Percentiles rank a stretch among this genome's conserved stretches.
Evolutionary conservation across 2,113 vertebrate genomes (phyloP).

Genomic region (Bos indicus): DNA sequence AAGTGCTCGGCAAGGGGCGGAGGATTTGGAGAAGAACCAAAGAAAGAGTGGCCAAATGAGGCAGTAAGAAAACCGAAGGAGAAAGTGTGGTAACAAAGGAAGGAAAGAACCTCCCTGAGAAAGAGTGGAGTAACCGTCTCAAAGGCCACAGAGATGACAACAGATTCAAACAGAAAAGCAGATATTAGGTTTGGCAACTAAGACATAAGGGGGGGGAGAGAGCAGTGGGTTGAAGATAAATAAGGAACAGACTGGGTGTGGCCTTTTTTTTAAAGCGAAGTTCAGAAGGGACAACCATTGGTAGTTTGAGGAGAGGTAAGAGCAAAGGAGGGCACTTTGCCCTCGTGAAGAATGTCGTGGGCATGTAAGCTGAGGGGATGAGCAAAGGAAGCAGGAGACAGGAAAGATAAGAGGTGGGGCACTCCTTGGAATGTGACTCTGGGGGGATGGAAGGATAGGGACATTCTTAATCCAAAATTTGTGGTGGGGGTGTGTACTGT

Average conservation of each 20-base stretch:
- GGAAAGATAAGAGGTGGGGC: fast-evolving
- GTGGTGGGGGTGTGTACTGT: not conserved
- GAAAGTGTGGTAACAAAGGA: not conserved
- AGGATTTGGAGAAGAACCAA: no score
- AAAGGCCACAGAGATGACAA: not conserved
- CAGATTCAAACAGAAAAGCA: not conserved
- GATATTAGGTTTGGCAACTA: not conserved
- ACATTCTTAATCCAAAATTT: not conserved
- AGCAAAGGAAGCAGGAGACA: not conserved
- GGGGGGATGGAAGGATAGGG: no score
- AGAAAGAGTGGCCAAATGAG: not conserved
- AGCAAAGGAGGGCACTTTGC: not conserved
- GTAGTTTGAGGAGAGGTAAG: not conserved
- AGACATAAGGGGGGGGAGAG: not conserved
- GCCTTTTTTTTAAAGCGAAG: not conserved
- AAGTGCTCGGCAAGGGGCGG: fast-evolving
- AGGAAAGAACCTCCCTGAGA: no score
- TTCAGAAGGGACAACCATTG: not conserved
- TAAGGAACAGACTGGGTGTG: not conserved
- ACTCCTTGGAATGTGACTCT: no score
- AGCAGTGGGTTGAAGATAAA: fast-evolving
- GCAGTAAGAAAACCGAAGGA: fast-evolving
- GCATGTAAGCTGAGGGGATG: no score
- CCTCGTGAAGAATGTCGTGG: fast-evolving
- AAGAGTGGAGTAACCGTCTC: fast-evolving